Evolutionary conservation across 2,113 vertebrate genomes (phyloP), one percentile per base, ranked within the genome.

Genomic region (Psettodes erumei): DNA sequence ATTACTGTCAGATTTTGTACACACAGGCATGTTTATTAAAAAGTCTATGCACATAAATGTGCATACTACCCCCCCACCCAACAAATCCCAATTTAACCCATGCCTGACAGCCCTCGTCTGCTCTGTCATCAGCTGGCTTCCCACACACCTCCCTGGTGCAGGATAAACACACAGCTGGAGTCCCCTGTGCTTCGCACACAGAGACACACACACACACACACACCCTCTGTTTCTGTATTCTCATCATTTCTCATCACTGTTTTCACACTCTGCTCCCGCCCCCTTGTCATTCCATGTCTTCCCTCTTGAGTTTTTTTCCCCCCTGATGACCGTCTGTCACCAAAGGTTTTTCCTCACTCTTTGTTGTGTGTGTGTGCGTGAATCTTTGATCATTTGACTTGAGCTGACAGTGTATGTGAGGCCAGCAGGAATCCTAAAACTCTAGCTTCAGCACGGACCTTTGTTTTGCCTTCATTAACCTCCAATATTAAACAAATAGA

Each of bases 111-210:
- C 23, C 47, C 69, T 55, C 37, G 25, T 77, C 71, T 73, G 79
- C 81, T 23, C 28, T 61, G 84, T 85, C 80, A 77, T 79, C 81
- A 73, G 66, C 60, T 82, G 78, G 74, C 6, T 66, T 38, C 48
- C 71, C 79, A 63, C 66, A 53, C 51, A 65, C 79, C 60, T 77
- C 53, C 66, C 33, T 6, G 48, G 55, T 82, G 77, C 70, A 81
- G 68, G 54, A 54, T 75, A 83, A 86, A 86, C 81, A 76, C 84
- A 71, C 86, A 83, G 84, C 84, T 74, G 79, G 77, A 79, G 71
- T 68, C 59, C 38, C 54, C 45, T 61, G 40, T 2, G 12, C 32
- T 28, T 5, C 38, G 16, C 42, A 65, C 73, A 60, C 42, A 27
- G 51, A 28, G 25, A 25, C 38, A 55, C 38, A 56, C 61, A 58